phyloP scores from a whole-genome alignment of 2,888 invertebrate species.

The Gandaritis pyraliata region DNA sequence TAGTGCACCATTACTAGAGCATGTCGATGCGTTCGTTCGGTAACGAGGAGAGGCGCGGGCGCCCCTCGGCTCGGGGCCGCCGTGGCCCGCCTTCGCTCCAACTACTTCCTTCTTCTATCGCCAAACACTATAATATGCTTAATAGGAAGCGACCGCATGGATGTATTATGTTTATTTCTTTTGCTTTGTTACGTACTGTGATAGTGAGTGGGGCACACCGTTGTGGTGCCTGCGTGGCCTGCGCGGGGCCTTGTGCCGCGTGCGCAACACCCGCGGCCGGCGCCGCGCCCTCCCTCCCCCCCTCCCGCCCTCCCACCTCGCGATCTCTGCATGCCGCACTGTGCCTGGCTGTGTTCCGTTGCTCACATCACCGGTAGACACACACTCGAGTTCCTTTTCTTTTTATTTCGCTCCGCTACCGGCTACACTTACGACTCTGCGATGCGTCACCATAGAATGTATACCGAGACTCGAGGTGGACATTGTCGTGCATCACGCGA shows the following conservation, averaged over 20 bases:
- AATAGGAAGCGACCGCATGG: constrained; percentile 76
- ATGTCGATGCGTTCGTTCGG: constrained; percentile 59
- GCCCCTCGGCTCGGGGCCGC: constrained; percentile 49
- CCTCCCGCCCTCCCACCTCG: constrained; percentile 71
- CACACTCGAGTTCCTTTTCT: constrained; percentile 77
- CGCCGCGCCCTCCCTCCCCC: constrained; percentile 62
- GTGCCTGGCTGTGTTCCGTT: constrained; percentile 85
- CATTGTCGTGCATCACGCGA: constrained; percentile 83
- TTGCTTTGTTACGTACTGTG: constrained; percentile 84
- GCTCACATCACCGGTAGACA: constrained; percentile 84
- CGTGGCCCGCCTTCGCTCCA: constrained; percentile 60
- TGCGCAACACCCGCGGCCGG: constrained; percentile 48
- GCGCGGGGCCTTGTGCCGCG: constrained; percentile 9
- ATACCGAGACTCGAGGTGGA: constrained; percentile 77
- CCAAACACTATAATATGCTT: constrained; percentile 68
- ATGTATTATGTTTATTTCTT: constrained; percentile 82
- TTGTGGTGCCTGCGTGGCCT: too few relatives aligned
- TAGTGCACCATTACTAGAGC: constrained; percentile 74
- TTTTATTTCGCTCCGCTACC: constrained; percentile 81
- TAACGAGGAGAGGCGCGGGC: constrained; percentile 52
- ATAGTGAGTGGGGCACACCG: constrained; percentile 41
- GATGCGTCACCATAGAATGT: constrained; percentile 75
- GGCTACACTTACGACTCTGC: constrained; percentile 74
- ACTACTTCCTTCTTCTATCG: constrained; percentile 63
- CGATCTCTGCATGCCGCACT: constrained; percentile 79